Percentiles rank a stretch among this genome's conserved stretches.
phyloP scores from a whole-genome alignment of 2,888 invertebrate species.

The Ormyrus rosae region DNA sequence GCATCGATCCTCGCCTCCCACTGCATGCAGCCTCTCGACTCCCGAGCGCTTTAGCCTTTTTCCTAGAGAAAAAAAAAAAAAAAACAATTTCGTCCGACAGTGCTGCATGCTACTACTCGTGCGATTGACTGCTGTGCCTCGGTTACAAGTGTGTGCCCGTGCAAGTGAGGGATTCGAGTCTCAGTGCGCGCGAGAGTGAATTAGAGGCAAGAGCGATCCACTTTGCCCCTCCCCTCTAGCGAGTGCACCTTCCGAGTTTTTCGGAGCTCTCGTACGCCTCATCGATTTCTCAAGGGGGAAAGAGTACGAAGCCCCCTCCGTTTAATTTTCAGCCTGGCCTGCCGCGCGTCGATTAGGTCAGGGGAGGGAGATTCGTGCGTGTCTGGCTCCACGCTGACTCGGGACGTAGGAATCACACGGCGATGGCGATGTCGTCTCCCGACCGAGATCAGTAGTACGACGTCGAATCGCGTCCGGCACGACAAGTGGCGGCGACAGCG shows the following conservation, averaged over 20 bases:
- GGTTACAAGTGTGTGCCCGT: not conserved
- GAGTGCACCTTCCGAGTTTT: not conserved
- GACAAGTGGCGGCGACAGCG: constrained; percentile 2
- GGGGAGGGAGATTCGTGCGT: not conserved
- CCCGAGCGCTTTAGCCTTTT: too few species aligned
- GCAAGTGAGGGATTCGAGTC: not conserved
- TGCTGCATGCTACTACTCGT: too few species aligned
- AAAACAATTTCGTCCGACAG: too few species aligned
- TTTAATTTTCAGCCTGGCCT: not conserved
- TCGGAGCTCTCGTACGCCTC: constrained; percentile 4
- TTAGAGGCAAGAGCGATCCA: not conserved
- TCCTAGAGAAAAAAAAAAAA: not conserved
- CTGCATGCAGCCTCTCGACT: too few species aligned
- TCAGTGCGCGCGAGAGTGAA: not conserved
- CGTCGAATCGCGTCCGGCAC: constrained; percentile 10
- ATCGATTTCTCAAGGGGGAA: constrained; percentile 40
- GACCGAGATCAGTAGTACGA: constrained; percentile 19
- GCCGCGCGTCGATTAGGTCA: not conserved
- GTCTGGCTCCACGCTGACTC: too few species aligned
- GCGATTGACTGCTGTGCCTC: too few species aligned
- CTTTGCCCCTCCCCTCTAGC: not conserved
- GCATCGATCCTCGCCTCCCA: not conserved
- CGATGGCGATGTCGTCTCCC: not conserved
- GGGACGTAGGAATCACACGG: not conserved
- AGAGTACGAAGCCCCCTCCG: not conserved